A percentile compares a stretch with the other conserved stretches of the same genome.
Evolutionary conservation across 2,797 vertebrate species (phyloP).

Genomic region (Enteromius radiatus): DNA sequence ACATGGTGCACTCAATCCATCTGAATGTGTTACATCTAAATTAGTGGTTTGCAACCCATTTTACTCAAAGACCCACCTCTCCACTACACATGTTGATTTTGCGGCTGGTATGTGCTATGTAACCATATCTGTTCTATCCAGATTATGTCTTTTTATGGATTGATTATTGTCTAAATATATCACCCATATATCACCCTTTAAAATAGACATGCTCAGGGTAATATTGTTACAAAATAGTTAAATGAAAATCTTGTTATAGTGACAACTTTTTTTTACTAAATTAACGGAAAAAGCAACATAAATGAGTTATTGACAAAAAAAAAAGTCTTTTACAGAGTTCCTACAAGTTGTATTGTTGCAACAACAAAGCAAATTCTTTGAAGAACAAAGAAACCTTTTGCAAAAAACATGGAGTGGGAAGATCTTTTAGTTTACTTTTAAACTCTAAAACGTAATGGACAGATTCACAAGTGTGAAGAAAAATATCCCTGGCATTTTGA

Average conservation of each 20-base stretch:
- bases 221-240: background rate
- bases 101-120: background rate
- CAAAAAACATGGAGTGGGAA: background rate
- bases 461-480: background rate
- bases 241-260: background rate
- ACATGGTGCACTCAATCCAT: background rate
- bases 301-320: no score
- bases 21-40: background rate
- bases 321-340: background rate
- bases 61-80: background rate
- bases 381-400: background rate
- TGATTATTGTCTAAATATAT: background rate
- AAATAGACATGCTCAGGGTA: background rate
- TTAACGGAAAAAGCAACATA: background rate
- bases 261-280: background rate
- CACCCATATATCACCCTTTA: background rate
- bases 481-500: background rate
- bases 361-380: background rate
- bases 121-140: background rate
- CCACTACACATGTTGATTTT: background rate
- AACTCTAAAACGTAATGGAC: background rate
- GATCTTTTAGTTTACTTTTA: background rate
- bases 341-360: background rate
- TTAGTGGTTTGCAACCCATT: background rate
- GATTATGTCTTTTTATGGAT: background rate